Evolutionary conservation across 1,140 invertebrate species (phyloP).

Genomic region (Pogonomyrmex californicus): DNA sequence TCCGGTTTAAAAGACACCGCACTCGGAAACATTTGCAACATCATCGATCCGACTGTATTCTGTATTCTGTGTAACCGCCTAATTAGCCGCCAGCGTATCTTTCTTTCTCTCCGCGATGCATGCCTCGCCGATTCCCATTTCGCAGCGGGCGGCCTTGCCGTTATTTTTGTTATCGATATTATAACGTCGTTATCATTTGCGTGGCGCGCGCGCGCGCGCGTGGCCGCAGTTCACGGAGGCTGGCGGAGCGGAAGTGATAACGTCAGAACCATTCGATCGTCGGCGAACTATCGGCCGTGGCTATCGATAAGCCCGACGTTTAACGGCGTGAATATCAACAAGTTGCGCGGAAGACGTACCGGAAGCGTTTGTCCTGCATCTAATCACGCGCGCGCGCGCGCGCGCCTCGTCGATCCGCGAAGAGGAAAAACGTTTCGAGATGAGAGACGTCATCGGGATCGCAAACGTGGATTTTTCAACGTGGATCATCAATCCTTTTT

Average conservation of each 20-base stretch:
- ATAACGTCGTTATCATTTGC: conserved; percentile 52
- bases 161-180: conserved; percentile 63
- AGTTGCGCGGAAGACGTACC: conserved; percentile 20
- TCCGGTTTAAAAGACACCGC: neutral
- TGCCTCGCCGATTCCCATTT: conserved; percentile 25
- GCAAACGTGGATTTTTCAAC: neutral
- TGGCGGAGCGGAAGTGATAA: conserved; percentile 54
- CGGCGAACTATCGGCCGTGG: neutral
- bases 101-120: neutral
- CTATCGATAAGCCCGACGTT: conserved; percentile 30
- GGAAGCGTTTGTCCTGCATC: conserved; percentile 36
- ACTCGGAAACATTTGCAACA: neutral
- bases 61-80: conserved; percentile 25
- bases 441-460: neutral
- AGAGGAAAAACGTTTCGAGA: neutral
- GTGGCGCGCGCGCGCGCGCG: neutral
- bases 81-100: conserved; percentile 23
- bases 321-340: conserved; percentile 37
- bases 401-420: neutral
- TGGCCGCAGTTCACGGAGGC: conserved; percentile 6
- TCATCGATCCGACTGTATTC: conserved; percentile 10
- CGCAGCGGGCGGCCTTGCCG: conserved; percentile 42
- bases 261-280: conserved; percentile 52
- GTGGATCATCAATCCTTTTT: neutral
- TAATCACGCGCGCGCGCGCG: neutral